Base-by-base conservation (phyloP, 2,113 vertebrate species). In the Vidua macroura region DNA sequence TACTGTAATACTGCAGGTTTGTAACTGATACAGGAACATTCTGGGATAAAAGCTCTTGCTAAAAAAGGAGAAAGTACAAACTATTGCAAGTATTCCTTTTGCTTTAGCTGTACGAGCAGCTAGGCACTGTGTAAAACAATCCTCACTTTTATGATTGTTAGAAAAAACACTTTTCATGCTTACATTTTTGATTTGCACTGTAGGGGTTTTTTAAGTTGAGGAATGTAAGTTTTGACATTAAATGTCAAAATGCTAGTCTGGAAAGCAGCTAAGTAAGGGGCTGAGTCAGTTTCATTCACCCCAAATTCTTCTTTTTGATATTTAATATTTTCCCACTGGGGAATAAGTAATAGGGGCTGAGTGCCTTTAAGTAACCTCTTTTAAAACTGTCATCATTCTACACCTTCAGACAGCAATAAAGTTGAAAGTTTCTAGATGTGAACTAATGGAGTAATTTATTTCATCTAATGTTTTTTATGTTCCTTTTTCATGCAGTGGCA, bases 291-390 rank as follows among this genome's bases (percentile, higher is more conserved):
- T 92, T 80, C 30, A 52, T 68, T 83, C 33, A 70, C 43, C 37
- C 16, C 72, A 62, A 80, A 74, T 63, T 80, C 5, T 55, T 84
- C 46, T n/a, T 53, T 85, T 56, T 77, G 48, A 20, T 83, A 33
- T 28, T 77, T 56, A 33, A 70, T 43, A 43, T 69, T 90, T 43
- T 56, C 15, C 12, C 79, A 16, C 9, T 4, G 1, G 35, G 35
- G 80, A 90, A 62, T 93, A 74, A 86, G 41, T 88, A 75, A 69
- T 51, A 48, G 39, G 14, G 59, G 14, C 69, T 88, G 92, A 96
- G 77, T 87, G 91, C 92, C 80, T 93, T 92, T 73, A 74, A 90
- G 87, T 91, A 72, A 73, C 78, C 46, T 93, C 74, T 75, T 95
- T 72, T 68, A 60, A 92, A 94, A 62, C 41, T 84, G 70, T 14